Base-by-base conservation (phyloP, 2,888 invertebrate genomes). In the Xanthorhoe spadicearia region DNA sequence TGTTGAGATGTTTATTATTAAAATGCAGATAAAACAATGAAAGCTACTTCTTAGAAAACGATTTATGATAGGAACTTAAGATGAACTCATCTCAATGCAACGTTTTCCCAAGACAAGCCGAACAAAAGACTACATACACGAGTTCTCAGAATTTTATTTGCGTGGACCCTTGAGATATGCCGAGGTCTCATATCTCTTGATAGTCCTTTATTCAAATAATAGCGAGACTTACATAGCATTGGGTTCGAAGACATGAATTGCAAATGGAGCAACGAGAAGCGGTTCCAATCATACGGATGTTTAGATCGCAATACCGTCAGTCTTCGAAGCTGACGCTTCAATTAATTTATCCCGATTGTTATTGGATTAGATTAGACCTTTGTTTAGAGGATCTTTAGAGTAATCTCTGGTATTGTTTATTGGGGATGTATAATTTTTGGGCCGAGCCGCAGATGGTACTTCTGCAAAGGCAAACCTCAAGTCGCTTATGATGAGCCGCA, bases 281-380 rank as follows among this genome's bases (percentile, higher is more conserved):
- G 68, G 75, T 78, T 82, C 80, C 83, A 86, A 86, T 87, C 84
- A 85, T 75, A 85, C 83, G 84, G 83, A 75, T 83, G 81, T 81
- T 84, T 83, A 83, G 82, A 76, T 76, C 79, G 83, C 83, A 84
- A 83, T 84, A 82, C 79, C 76, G 73, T 72, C 76, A 78, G 79
- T 74, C 71, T 68, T 72, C 73, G 77, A 79, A 77, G 76, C 80
- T 81, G 83, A 82, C 86, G 83, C 83, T 74, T 73, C 82, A 85
- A 86, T 87, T 85, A 84, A 82, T 81, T 74, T 79, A 74, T 77
- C 75, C 72, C 68, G 65, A 74, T 73, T 74, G 75, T 69, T 78
- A 76, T 77, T 76, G 71, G 73, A 68, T 63, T 68, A 64, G 73
- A 69, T 63, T 68, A 64, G 50, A 56, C 57, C 61, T 58, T 59